Base-by-base conservation (phyloP, 2,888 invertebrate species). In the Megaustenia siamemsis region DNA sequence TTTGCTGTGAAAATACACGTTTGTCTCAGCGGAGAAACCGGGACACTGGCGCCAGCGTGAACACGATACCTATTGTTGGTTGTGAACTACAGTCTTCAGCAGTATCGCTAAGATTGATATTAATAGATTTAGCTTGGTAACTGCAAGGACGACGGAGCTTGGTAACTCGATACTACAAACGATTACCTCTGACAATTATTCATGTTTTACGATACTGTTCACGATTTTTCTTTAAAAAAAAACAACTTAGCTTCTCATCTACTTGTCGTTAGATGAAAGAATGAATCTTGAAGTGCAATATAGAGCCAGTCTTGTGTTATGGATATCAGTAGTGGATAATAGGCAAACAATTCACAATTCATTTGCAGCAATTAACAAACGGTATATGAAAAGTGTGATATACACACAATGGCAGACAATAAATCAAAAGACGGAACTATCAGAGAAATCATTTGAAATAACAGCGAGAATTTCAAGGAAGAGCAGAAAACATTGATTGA, bases 1-100 rank as follows among this genome's bases (percentile, higher is more conserved):
- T 82, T 82, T 71, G 56, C 60, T 82, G 73, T 60, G 82, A 82
- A 82, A 68, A 68, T 80, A 69, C 69, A 53, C 80, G 69, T 79
- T 69, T 80, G 80, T 80, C 53, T 53, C 69, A n/a, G 24, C 24
- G 40, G 24, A 68, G n/a, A n/a, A 38, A 12, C 53, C n/a, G 18
- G 49, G 38, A 40, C 38, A 24, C 49, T 69, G 80, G 80, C 80
- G 80, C 80, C 80, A 68, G n/a, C 38, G 35, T 21, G 69, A 80
- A 80, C 53, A 53, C 80, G 53, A 69, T 80, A 80, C 6, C 80
- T 38, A 40, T 18, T 49, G 35, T 53, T 80, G 24, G 43, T 28
- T 79, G 40, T 60, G 1, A 60, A 77, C 3, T 4, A 32, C n/a
- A 60, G 10, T 40, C n/a, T 71, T 35, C 28, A n/a, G 60, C 10